phyloP scores from a whole-genome alignment of 2,888 invertebrate species.

The Luperina nickerlii region DNA sequence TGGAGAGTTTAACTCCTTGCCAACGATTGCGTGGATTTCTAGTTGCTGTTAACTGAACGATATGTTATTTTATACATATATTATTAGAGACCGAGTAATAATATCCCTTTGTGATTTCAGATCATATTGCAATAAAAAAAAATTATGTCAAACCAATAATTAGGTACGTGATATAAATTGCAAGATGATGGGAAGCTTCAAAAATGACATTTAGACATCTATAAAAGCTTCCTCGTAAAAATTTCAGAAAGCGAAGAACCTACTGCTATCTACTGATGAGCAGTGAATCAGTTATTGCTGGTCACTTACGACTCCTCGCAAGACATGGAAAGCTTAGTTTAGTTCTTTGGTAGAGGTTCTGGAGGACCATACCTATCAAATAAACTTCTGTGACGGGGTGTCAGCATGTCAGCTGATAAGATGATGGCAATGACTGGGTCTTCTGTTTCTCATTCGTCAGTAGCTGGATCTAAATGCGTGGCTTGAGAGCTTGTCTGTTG shows the following conservation, averaged over 20 bases:
- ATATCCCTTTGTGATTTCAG: not conserved
- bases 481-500: slow-evolving; percentile 57
- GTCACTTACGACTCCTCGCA: not conserved
- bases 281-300: not conserved
- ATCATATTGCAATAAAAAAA: not conserved
- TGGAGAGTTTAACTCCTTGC: not conserved
- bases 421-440: not conserved
- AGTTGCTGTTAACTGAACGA: not conserved
- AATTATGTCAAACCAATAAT: not conserved
- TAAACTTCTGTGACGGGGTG: not conserved
- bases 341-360: not conserved
- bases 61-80: not conserved
- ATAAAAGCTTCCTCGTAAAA: not conserved
- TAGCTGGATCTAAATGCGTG: slow-evolving; percentile 18
- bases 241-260: not conserved
- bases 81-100: not conserved
- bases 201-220: not conserved
- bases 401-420: not conserved
- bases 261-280: not conserved
- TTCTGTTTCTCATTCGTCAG: slow-evolving; percentile 14
- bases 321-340: not conserved
- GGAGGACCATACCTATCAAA: not conserved
- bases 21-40: not conserved
- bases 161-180: not conserved
- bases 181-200: not conserved